A percentile compares a stretch with the other conserved stretches of the same genome.
phyloP scores from a whole-genome alignment of 2,797 vertebrate species.

The Bryconaethiops microstoma region DNA sequence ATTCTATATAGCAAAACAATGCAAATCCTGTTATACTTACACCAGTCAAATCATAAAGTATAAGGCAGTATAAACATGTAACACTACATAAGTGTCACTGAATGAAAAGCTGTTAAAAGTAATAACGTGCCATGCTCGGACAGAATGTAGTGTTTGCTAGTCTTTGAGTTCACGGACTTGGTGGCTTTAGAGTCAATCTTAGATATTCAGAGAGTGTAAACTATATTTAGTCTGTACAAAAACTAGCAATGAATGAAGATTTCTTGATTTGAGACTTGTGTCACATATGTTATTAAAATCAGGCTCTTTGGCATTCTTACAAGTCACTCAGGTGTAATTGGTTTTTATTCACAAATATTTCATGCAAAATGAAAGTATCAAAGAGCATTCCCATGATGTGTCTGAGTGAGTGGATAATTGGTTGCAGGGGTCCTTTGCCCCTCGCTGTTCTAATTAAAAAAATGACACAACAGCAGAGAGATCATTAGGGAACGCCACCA shows the following conservation, averaged over 20 bases:
- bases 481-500: constrained; percentile 29
- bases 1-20: background rate
- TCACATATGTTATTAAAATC: constrained; percentile 65
- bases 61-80: background rate
- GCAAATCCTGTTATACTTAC: background rate
- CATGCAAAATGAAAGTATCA: constrained; percentile 32
- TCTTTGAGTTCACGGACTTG: constrained; percentile 7
- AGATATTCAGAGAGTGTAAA: background rate
- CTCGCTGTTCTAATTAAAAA: constrained; percentile 41
- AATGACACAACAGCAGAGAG: constrained; percentile 15
- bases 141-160: background rate
- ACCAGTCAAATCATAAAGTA: background rate
- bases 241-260: constrained; percentile 4
- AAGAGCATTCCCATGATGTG: constrained; percentile 23
- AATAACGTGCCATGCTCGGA: background rate
- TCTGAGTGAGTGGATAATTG: constrained; percentile 28
- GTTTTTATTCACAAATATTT: constrained; percentile 34
- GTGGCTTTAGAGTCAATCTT: background rate
- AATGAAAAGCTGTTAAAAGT: background rate
- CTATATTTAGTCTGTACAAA: constrained; percentile 2
- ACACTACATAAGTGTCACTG: background rate
- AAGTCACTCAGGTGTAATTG: constrained; percentile 66
- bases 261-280: constrained; percentile 30
- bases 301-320: constrained; percentile 62
- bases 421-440: constrained; percentile 20